Evolutionary conservation across 1,140 invertebrate species (phyloP).

Genomic region (Bombus pyrosoma): DNA sequence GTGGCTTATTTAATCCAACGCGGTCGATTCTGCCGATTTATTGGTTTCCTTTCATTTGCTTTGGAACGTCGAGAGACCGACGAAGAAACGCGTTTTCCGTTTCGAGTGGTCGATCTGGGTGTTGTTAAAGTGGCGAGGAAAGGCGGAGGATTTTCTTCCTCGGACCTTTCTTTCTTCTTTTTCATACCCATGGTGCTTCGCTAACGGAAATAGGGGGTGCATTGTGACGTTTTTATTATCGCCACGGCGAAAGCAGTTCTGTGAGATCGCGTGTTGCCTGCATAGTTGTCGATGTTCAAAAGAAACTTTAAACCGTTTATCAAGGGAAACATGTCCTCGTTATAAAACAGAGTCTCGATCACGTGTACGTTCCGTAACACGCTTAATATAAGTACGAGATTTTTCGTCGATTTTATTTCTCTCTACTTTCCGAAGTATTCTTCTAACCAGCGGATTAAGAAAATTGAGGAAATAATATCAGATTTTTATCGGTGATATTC

Average conservation of each 20-base stretch:
- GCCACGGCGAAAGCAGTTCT: background rate
- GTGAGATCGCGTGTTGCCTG: background rate
- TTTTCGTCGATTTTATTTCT: background rate
- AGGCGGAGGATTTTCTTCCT: background rate
- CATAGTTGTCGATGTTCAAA: background rate
- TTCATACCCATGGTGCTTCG: background rate
- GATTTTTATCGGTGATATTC: too few species aligned
- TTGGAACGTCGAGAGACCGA: background rate
- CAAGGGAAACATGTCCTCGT: background rate
- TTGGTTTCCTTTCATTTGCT: constrained; percentile 37
- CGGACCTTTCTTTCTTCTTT: background rate
- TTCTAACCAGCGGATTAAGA: background rate
- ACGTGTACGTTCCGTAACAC: background rate
- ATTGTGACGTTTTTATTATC: constrained; percentile 13
- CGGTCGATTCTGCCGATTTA: background rate
- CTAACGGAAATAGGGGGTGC: background rate
- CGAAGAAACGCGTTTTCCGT: constrained; percentile 33
- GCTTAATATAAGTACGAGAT: background rate
- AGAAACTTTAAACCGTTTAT: background rate
- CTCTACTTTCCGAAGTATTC: background rate
- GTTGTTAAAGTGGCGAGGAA: background rate
- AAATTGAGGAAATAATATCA: background rate
- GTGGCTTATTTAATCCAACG: constrained; percentile 29
- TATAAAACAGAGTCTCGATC: background rate
- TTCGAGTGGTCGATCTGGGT: constrained; percentile 21